Base-by-base conservation (phyloP, 1,140 invertebrate species). In the Formica selysi region DNA sequence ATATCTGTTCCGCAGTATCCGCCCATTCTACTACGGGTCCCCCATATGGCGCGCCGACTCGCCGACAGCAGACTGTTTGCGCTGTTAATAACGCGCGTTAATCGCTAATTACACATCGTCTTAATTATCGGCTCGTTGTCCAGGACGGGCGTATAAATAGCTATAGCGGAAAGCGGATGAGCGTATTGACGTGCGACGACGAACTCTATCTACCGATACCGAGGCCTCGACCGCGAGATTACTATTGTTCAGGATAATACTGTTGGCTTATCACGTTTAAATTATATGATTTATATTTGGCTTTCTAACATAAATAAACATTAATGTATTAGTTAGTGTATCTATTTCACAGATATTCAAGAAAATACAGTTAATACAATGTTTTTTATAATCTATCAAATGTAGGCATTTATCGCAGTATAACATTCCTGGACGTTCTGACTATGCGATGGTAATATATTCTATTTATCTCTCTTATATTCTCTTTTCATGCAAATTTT, bases 101-200 rank as follows among this genome's bases (percentile, higher is more conserved):
- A 92, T 92, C 88, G 80, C 79, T 90, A 90, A 92, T 92, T 92
- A 91, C 88, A 91, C 81, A 89, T 73, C 64, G 83, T 85, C 83
- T 91, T 92, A 92, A 92, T 91, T 92, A 92, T 89, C 89, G 86
- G 26, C 87, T 89, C 87, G 88, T 91, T 91, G 87, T 90, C 71
- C 76, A 62, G 13, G 36, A 51, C 73, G 51, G n/a, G 41, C 67
- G 26, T 68, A 85, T 91, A 92, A 92, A 92, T 92, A 91, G 86
- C 61, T 6, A 29, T 38, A 19, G 36, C 4, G 48, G 54, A 54
- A 61, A 79, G 68, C 64, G 10, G 13, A 16, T 26, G 67, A 26
- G 51, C 67, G 67, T 38, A 7, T 61, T 48, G 85, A 74, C 76
- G 85, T 32, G 44, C 44, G 44, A 59, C 26, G 13, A 57, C 32